Base-by-base conservation (phyloP, 2,113 vertebrate genomes). In the Gobiocypris rarus region DNA sequence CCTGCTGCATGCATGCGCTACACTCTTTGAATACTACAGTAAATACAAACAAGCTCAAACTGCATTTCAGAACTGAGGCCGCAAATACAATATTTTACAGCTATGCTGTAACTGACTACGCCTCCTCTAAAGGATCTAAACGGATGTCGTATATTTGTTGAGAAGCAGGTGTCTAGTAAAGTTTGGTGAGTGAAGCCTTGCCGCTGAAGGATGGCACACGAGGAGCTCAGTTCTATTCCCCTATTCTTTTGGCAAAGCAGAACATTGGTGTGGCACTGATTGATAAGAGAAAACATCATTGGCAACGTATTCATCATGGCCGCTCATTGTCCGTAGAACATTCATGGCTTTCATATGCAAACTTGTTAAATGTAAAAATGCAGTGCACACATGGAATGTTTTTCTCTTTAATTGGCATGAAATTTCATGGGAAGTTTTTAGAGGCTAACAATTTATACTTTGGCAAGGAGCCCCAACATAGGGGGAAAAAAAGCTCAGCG, bases 121-220 rank as follows among this genome's bases (percentile, higher is more conserved):
- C 52, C 22, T 41, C 67, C 67, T 50, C 8, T 76, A 26, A 19
- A 56, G 34, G 67, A 58, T 82, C 24, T 61, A 59, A n/a, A n/a
- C n/a, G n/a, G 52, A 54, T 54, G 52, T 54, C 22, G 17, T 61
- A 31, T 7, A 69, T 59, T 59, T 93, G 91, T 90, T 92, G 91
- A 93, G 91, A 92, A 93, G 91, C 90, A 90, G 90, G 87, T 91
- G 90, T 91, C 89, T 88, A 90, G 85, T 90, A 91, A 91, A 31
- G 34, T 63, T 73, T 90, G 89, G 91, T 90, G 90, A 91, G 85
- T 83, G 85, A 89, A 88, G 88, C 84, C 87, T 88, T 91, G 88
- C 87, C 75, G 70, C 89, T 91, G 89, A 88, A 82, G 58, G 24
- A 52, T 48, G 82, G n/a, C 89, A 89, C 88, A 89, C 85, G 87